Evolutionary conservation across 2,113 vertebrate species (phyloP).

Genomic region (Bambusicola thoracicus): DNA sequence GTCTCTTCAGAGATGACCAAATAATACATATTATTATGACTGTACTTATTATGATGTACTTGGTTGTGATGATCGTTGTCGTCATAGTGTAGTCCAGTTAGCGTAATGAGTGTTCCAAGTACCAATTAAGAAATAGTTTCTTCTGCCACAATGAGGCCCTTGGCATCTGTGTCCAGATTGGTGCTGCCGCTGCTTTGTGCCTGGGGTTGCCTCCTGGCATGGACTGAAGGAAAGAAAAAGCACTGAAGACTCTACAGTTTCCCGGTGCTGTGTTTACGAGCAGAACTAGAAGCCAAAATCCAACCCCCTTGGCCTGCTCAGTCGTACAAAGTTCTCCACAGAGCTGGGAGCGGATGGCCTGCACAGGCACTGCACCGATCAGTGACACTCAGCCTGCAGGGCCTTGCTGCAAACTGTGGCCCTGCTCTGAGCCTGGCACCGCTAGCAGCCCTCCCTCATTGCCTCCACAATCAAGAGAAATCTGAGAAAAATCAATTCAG

Average conservation of each 20-base stretch:
- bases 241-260: not conserved
- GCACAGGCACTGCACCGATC: not conserved
- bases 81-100: not conserved
- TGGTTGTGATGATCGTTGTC: not conserved
- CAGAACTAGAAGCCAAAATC: not conserved
- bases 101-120: not conserved
- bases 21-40: not conserved
- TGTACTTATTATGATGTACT: too few relatives aligned
- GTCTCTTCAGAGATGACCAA: not conserved
- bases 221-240: not conserved
- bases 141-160: not conserved
- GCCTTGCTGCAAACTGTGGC: not conserved
- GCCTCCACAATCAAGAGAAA: not conserved
- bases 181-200: not conserved
- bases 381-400: not conserved
- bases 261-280: not conserved
- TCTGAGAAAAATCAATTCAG: not conserved
- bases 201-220: not conserved
- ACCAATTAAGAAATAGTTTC: not conserved
- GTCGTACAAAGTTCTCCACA: not conserved
- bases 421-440: not conserved
- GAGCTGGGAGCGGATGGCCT: not conserved
- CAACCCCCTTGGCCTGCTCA: not conserved
- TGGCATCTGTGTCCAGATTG: fast-evolving
- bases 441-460: not conserved